phyloP scores from a whole-genome alignment of 1,140 invertebrate genomes.

The Drosophila tropicalis region DNA sequence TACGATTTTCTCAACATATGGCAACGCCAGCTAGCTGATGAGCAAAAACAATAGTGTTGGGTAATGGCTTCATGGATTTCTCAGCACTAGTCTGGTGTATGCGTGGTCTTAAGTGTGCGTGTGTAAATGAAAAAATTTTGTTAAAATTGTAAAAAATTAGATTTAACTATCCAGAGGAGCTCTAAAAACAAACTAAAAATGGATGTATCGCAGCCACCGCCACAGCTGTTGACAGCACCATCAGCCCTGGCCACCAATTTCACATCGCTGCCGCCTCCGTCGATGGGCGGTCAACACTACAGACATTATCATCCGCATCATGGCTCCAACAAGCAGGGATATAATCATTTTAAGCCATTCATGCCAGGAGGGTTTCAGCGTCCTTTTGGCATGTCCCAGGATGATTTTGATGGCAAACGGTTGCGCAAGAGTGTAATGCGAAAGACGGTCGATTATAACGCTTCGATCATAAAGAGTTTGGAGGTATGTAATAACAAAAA shows the following conservation, averaged over 20 bases:
- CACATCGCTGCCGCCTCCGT: slow-evolving; percentile 70
- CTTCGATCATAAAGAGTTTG: slow-evolving; percentile 95
- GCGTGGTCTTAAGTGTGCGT: slow-evolving; percentile 33
- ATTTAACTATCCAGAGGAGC: neutral
- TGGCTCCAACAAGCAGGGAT: slow-evolving; percentile 70
- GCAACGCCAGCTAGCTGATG: neutral
- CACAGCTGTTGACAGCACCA: slow-evolving; percentile 72
- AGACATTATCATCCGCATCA: slow-evolving; percentile 75
- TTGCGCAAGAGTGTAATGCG: slow-evolving; percentile 97
- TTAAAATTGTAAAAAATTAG: slow-evolving; percentile 31
- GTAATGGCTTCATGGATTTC: neutral
- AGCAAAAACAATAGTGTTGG: neutral
- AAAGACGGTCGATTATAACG: slow-evolving; percentile 99
- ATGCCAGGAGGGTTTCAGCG: slow-evolving; percentile 73
- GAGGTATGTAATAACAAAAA: slow-evolving; percentile 89
- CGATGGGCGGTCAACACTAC: slow-evolving; percentile 67
- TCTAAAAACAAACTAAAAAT: slow-evolving; percentile 30
- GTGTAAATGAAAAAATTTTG: slow-evolving; percentile 41
- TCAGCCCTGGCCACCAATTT: slow-evolving; percentile 77
- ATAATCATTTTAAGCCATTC: slow-evolving; percentile 79
- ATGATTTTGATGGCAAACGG: slow-evolving; percentile 97
- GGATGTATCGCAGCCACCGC: slow-evolving; percentile 78
- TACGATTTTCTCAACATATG: neutral
- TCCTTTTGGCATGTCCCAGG: slow-evolving; percentile 86
- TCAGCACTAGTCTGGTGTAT: neutral